Evolutionary conservation across 2,113 vertebrate genomes (phyloP), one percentile per base, ranked within the genome.

Genomic region (Ammodytes dubius): DNA sequence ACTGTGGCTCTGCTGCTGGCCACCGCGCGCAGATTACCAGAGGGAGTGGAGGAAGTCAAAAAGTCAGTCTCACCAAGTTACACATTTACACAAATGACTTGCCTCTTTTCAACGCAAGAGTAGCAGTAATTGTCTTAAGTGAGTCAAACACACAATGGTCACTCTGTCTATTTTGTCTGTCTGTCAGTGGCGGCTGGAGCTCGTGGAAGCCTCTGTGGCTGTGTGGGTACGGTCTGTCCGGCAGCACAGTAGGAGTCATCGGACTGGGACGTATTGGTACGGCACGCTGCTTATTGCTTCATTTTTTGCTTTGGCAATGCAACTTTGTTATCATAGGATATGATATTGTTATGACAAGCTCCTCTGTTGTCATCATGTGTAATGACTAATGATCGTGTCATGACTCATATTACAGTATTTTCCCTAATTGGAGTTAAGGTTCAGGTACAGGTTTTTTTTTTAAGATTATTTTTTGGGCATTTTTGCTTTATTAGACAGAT

Each of bases 181-280:
- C 45, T 74, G 35, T 58, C 87, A 96, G 96, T 61, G 92, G 94
- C 3, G 95, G 95, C 82, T 96, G 90, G 95, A 95, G 92, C 52
- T 91, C 92, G 0, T 95, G 95, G 94, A 95, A 91, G 52, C 91
- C 93, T 17, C 88, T 96, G 63, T 95, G 94, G 95, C 70, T 95
- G 71, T 95, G 95, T 80, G 92, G 90, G 47, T 91, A 92, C 10
- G 88, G 94, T 7, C 90, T 97, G 3, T 93, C 90, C 0, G 93
- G 88, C 84, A 96, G 95, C 83, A 96, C 96, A 1, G 95, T 96
- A 9, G 96, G 95, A 45, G 78, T 96, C 81, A 90, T 96, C 9
- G 96, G 95, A 60, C 91, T 96, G 49, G 96, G 96, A 59, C 93
- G 95, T 67, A 96, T 96, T 53, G 96, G 95, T 96, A 77, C 46